Evolutionary conservation across 2,113 vertebrate genomes (phyloP).

Genomic region (Mungos mungo): DNA sequence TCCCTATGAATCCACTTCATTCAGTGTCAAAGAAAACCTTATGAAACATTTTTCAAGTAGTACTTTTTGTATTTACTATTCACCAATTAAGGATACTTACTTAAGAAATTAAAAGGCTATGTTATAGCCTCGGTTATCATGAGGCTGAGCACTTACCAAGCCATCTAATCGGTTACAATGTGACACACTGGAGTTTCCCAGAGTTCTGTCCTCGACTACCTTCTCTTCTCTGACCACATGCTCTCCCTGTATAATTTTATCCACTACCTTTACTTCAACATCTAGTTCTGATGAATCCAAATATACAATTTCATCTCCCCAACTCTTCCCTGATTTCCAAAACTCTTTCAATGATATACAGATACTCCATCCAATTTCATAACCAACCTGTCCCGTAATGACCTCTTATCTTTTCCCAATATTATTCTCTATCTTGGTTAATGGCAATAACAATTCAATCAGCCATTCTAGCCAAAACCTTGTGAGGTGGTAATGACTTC

Average conservation of each 20-base stretch:
- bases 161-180: neutral
- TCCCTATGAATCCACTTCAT: neutral
- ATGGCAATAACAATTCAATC: neutral
- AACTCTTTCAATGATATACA: neutral
- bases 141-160: neutral
- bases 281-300: constrained; percentile 3
- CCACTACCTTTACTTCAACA: neutral
- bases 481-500: neutral
- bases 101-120: neutral
- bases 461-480: neutral
- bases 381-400: neutral
- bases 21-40: constrained; percentile 37
- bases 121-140: neutral
- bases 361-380: neutral
- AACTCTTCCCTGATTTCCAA: constrained; percentile 4
- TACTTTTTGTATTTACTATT: neutral
- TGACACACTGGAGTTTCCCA: neutral
- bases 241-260: neutral
- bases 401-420: neutral
- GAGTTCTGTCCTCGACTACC: neutral
- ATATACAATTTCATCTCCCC: neutral
- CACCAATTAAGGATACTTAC: neutral
- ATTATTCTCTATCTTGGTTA: neutral
- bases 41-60: neutral
- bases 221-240: neutral